Percentiles rank a stretch among this genome's conserved stretches.
Evolutionary conservation across 2,113 vertebrate genomes (phyloP).

Genomic region (Solea senegalensis): DNA sequence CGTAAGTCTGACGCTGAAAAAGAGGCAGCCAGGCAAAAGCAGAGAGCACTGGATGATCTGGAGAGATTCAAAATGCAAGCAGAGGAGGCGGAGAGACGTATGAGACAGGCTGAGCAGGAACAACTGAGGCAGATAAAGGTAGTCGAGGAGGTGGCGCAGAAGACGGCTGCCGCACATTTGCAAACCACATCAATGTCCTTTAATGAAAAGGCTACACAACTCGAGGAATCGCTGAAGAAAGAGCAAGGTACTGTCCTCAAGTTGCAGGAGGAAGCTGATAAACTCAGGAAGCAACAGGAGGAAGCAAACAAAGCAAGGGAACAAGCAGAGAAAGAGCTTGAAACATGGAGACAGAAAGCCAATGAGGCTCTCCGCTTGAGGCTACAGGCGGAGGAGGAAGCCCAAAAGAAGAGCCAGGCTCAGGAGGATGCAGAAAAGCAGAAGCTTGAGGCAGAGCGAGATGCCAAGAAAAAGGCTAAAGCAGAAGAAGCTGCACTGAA

Average conservation of each 20-base stretch:
- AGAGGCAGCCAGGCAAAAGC: conserved; percentile 90
- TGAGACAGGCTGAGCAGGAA: conserved; percentile 91
- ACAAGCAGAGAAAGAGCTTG: conserved; percentile 91
- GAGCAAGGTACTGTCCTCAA: conserved; percentile 89
- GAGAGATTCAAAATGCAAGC: conserved; percentile 89
- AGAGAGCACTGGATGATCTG: conserved; percentile 88
- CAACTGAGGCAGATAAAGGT: conserved; percentile 89
- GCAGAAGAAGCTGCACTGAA: conserved; percentile 90
- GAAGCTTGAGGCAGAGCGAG: conserved; percentile 91
- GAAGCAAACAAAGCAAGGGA: conserved; percentile 87
- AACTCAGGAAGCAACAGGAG: conserved; percentile 86
- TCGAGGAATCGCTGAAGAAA: conserved; percentile 90
- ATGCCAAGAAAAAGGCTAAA: conserved; percentile 89
- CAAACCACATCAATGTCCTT: conserved; percentile 87
- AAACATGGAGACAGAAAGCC: conserved; percentile 94
- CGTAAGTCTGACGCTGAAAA: conserved; percentile 89
- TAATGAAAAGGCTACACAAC: conserved; percentile 83
- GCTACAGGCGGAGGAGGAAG: conserved; percentile 93
- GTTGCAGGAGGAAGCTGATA: conserved; percentile 90
- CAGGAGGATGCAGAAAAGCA: conserved; percentile 96
- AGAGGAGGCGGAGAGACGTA: conserved; percentile 88
- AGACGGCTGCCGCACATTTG: conserved; percentile 83
- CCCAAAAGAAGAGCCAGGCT: conserved; percentile 89
- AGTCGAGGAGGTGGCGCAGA: conserved; percentile 88
- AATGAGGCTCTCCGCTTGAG: conserved; percentile 92